These are phyloP conservation scores for Orgyia antiqua DNA, from an alignment of 2,888 invertebrate species.

Conservation along the genomic window DNA sequence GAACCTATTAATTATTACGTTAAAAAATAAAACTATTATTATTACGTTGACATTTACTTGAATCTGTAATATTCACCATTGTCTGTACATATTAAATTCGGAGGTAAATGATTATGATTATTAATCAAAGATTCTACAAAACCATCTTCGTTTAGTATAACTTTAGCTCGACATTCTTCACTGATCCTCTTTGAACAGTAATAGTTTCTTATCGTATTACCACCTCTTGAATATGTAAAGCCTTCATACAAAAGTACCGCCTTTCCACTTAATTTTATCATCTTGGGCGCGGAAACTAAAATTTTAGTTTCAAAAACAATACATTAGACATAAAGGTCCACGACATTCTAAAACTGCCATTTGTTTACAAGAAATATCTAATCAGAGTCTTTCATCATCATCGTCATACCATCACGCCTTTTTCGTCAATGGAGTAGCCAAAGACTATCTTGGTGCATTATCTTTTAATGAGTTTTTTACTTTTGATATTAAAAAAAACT, in stretches of 20 bases:
- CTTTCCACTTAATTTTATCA: slow-evolving; percentile 2
- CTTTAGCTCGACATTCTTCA: background rate
- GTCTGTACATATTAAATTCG: background rate
- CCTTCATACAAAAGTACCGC: background rate
- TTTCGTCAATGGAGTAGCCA: too few species aligned
- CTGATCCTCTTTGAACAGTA: background rate
- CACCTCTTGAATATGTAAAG: background rate
- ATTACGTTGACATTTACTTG: background rate
- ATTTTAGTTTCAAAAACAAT: too few species aligned
- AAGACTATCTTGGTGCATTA: too few species aligned
- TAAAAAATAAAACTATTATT: background rate
- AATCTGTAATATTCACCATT: background rate
- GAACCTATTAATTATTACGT: background rate
- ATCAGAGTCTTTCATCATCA: too few species aligned
- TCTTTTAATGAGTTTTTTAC: too few species aligned
- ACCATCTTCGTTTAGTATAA: slow-evolving; percentile 1
- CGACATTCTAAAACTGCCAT: too few species aligned
- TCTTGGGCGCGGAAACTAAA: slow-evolving; percentile 1
- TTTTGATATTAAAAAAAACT: too few species aligned
- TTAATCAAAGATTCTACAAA: slow-evolving; percentile 2
- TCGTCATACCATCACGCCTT: too few species aligned
- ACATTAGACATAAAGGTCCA: too few species aligned
- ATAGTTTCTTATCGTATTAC: background rate
- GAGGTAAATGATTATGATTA: background rate
- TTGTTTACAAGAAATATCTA: too few species aligned